Evolutionary conservation across 2,113 vertebrate species (phyloP).

Genomic region (Pomatorhinus ruficollis): DNA sequence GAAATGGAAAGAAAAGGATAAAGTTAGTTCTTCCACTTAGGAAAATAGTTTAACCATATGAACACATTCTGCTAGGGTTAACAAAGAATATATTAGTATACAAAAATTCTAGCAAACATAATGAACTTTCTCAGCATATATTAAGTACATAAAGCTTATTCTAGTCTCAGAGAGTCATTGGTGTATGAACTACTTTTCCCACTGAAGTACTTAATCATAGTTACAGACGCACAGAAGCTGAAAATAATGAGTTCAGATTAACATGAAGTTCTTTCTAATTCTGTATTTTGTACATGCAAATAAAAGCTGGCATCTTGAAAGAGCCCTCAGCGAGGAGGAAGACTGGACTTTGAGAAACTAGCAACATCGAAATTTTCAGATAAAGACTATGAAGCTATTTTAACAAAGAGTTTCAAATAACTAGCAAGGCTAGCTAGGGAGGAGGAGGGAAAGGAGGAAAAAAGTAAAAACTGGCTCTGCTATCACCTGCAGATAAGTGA

Average conservation of each 20-base stretch:
- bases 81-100: not conserved
- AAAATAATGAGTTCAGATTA: not conserved
- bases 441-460: not conserved
- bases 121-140: not conserved
- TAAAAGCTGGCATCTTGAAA: not conserved
- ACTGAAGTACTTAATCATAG: not conserved
- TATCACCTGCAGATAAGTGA: not conserved
- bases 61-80: not conserved
- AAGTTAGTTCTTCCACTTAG: not conserved
- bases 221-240: not conserved
- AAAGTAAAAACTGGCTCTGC: not conserved
- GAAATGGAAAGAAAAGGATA: constrained; percentile 47
- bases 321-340: not conserved
- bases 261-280: not conserved
- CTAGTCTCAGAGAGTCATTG: not conserved
- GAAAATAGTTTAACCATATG: not conserved
- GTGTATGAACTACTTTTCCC: not conserved
- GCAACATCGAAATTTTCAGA: not conserved
- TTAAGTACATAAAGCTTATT: not conserved
- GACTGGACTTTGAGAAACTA: not conserved
- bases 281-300: not conserved
- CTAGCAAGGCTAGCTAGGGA: not conserved
- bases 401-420: not conserved
- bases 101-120: not conserved
- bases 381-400: not conserved